A percentile compares a stretch with the other conserved stretches of the same genome.
Conservation (phyloP, 2,888 invertebrate species). For the Alentia gelatinosa region DNA sequence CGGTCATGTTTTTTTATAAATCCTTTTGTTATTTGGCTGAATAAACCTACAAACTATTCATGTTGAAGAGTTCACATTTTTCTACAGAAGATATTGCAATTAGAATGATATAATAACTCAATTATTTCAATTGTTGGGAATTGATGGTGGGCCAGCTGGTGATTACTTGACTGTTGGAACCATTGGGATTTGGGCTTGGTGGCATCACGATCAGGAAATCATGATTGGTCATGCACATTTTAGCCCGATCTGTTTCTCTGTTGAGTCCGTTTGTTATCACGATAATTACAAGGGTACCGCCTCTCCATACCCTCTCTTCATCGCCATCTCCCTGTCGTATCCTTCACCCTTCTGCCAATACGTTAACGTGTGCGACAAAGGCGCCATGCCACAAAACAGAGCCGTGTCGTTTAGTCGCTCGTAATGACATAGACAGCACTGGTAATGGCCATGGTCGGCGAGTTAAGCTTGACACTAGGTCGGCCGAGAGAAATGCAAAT, state of each 20-base stretch:
- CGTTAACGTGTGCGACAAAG: neutral
- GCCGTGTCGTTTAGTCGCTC: neutral
- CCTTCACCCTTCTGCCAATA: neutral
- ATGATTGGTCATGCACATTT: conserved; percentile 1
- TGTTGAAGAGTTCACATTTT: too few relatives aligned
- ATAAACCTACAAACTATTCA: too few relatives aligned
- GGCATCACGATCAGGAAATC: neutral
- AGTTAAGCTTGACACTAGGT: neutral
- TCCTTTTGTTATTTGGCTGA: too few relatives aligned
- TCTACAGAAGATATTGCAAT: too few relatives aligned
- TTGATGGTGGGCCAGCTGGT: too few relatives aligned
- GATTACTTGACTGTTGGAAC: neutral
- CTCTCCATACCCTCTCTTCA: neutral
- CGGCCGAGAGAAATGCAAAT: neutral
- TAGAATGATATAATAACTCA: too few relatives aligned
- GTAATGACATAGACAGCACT: neutral
- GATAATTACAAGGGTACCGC: neutral
- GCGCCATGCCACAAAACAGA: neutral
- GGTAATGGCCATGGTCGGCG: neutral
- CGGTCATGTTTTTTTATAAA: too few relatives aligned
- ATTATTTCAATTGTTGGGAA: too few relatives aligned
- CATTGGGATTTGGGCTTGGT: neutral
- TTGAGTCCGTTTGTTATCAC: neutral
- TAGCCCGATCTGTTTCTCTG: conserved; percentile 1
- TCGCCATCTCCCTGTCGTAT: neutral